Conservation (phyloP, 2,888 invertebrate species). For the Scaptomyza tumidula region DNA sequence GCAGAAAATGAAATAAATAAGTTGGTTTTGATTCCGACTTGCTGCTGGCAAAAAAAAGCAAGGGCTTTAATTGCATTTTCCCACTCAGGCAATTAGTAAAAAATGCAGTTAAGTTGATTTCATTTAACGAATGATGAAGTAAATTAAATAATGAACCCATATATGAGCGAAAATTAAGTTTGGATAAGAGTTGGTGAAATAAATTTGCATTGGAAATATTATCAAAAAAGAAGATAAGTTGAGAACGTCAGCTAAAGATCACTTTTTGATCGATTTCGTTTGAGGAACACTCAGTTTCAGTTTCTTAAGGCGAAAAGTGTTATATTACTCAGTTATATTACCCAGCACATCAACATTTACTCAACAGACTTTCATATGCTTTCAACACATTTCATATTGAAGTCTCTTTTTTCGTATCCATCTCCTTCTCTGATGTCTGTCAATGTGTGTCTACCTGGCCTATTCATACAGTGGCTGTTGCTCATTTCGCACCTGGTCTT, state of each 20-base stretch:
- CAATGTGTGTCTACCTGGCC: background rate
- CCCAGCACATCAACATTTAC: slow-evolving; percentile 23
- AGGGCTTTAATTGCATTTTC: slow-evolving; percentile 18
- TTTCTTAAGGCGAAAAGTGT: background rate
- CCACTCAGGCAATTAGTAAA: slow-evolving; percentile 16
- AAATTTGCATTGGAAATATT: background rate
- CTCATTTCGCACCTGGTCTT: slow-evolving; percentile 51
- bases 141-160: background rate
- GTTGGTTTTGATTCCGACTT: slow-evolving; percentile 9
- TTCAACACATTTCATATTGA: slow-evolving; percentile 54
- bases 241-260: background rate
- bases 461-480: slow-evolving; percentile 9
- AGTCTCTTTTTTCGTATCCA: background rate
- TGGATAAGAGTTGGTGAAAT: no score
- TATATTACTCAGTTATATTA: background rate
- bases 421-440: background rate
- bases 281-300: slow-evolving; percentile 2
- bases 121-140: background rate
- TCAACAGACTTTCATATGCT: slow-evolving; percentile 35
- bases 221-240: no score
- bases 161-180: background rate
- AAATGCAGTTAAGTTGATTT: slow-evolving; percentile 6
- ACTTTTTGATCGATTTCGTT: background rate
- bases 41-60: slow-evolving; percentile 22
- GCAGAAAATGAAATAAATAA: slow-evolving; percentile 27